Evolutionary conservation across 1,140 invertebrate genomes (phyloP), one percentile per base, ranked within the genome.

Genomic region (Musca vetustissima): DNA sequence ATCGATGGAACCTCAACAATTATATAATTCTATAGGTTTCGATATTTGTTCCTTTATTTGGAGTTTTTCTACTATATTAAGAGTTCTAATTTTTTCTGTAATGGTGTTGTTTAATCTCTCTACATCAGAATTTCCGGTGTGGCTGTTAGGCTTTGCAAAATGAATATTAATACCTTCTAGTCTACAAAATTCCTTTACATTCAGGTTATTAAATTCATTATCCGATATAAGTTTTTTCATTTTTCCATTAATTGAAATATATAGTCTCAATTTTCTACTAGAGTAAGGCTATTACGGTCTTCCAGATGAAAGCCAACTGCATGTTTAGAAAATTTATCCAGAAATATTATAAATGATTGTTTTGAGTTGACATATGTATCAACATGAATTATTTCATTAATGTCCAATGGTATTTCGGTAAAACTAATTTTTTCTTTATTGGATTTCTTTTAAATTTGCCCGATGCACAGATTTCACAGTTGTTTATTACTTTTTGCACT

Each of bases 261-360:
- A 28, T 28, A 28, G 8, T 8, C 28, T 28, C 28, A 28, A 8
- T 28, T 28, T 28, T 65, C 17, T 67, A 65, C 32, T 52, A 64
- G 50, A 17, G 64, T 53, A 28, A 48, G 21, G 43, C 47, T 36
- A 32, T 67, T 69, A 66, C 68, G 69, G 43, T 71, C 65, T 15
- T 59, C 15, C 19, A 71, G 32, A 21, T 21, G 22, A 50, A 43
- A 68, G 2, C 22, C 32, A 50, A 55, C 24, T 36, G 24, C 65
- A 64, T 43, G 15, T 64, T 69, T 69, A 14, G 70, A 66, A 64
- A 69, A 69, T 64, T 72, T 69, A 52, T 72, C 65, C n/a, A 69
- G 49, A 22, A 69, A 43, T 32, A 53, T 72, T 24, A 72, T 43
- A 57, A 72, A 72, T 13, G 14, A 28, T 32, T 48, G 22, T 43